phyloP scores from a whole-genome alignment of 1,140 invertebrate species.

The Cotesia chilonis region DNA sequence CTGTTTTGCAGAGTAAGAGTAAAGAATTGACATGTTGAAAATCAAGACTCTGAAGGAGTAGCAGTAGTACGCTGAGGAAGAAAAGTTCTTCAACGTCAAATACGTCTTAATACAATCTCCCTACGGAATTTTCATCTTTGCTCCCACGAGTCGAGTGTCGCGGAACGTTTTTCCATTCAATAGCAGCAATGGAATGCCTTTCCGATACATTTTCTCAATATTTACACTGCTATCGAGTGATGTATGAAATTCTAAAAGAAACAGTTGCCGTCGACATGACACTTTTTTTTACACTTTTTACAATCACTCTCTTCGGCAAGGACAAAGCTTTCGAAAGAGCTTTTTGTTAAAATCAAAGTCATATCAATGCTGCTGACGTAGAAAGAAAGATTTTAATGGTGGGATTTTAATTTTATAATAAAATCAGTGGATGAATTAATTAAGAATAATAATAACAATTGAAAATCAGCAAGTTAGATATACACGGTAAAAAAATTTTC shows the following conservation, averaged over 20 bases:
- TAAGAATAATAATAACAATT: no score
- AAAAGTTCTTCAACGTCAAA: slow-evolving; percentile 9
- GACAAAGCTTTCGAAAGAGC: no score
- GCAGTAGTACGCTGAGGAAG: not conserved
- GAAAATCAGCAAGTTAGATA: no score
- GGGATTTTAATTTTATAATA: not conserved
- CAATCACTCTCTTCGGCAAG: no score
- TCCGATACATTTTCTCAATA: slow-evolving; percentile 7
- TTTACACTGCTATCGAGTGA: slow-evolving; percentile 10
- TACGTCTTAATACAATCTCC: slow-evolving; percentile 17
- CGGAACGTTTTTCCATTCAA: slow-evolving; percentile 6
- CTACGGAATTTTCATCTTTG: slow-evolving; percentile 18
- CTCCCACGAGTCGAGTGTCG: slow-evolving; percentile 7
- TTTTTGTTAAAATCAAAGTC: no score
- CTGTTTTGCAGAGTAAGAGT: not conserved
- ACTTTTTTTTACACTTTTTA: not conserved
- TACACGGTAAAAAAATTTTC: no score
- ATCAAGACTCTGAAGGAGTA: not conserved
- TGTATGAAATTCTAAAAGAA: slow-evolving; percentile 19
- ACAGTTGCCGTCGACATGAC: slow-evolving; percentile 4
- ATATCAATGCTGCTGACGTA: no score
- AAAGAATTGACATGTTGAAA: slow-evolving; percentile 14
- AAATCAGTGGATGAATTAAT: no score
- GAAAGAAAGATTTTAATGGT: no score
- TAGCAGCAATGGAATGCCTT: not conserved